Evolutionary conservation across 2,888 invertebrate genomes (phyloP).

Genomic region (Saturnia pavonia): DNA sequence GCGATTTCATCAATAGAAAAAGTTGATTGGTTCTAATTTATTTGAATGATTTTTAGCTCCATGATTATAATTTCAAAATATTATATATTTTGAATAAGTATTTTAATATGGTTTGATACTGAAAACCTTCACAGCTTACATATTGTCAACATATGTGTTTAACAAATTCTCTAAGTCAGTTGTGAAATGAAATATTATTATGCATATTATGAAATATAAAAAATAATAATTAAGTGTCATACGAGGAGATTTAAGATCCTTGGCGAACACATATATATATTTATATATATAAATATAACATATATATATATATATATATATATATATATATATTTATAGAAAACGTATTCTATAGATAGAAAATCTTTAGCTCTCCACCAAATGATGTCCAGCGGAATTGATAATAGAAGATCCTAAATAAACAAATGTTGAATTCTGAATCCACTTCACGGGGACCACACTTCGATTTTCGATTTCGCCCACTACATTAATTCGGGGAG

Average conservation of each 20-base stretch:
- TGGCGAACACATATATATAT: background rate
- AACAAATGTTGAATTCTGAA: constrained; percentile 63
- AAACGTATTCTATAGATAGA: background rate
- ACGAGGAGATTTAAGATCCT: background rate
- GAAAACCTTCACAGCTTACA: background rate
- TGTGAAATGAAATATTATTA: background rate
- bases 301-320: too few relatives aligned
- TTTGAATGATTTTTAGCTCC: constrained; percentile 22
- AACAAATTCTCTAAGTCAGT: background rate
- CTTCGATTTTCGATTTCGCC: constrained; percentile 77
- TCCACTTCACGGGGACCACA: constrained; percentile 51
- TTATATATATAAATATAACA: too few relatives aligned
- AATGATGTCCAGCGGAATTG: constrained; percentile 41
- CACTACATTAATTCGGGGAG: constrained; percentile 81
- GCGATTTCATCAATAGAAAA: constrained; percentile 56
- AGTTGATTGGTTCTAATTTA: constrained; percentile 57
- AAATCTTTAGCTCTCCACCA: constrained; percentile 20
- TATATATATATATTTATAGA: constrained; percentile 1
- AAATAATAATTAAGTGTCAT: background rate
- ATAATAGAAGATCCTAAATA: constrained; percentile 68
- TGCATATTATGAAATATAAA: background rate
- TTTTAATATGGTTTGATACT: background rate
- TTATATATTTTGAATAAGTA: background rate
- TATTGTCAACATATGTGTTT: background rate
- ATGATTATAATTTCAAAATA: background rate